These are phyloP conservation scores for Noctua comes DNA, from an alignment of 2,888 invertebrate species.

Conservation along the genomic window DNA sequence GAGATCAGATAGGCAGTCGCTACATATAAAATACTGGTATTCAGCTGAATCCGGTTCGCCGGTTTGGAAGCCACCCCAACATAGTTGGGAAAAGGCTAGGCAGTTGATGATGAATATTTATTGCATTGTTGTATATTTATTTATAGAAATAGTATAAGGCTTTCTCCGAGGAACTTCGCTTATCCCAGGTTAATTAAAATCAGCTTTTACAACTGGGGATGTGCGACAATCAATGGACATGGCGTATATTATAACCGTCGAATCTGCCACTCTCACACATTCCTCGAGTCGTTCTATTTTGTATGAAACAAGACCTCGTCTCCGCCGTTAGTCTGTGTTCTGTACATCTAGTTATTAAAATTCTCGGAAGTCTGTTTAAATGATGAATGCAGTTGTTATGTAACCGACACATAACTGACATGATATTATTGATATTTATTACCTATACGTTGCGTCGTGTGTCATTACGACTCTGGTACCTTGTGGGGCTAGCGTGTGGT, in stretches of 20 bases:
- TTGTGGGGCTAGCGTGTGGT: slow-evolving; percentile 51
- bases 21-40: too few species aligned
- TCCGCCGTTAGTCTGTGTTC: background rate
- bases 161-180: background rate
- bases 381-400: slow-evolving; percentile 10
- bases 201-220: background rate
- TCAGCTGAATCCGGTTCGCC: too few species aligned
- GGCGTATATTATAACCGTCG: background rate
- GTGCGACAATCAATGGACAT: background rate
- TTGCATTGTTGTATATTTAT: background rate
- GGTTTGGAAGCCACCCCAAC: too few species aligned
- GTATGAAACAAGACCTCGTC: background rate
- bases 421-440: slow-evolving; percentile 1
- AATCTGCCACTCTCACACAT: background rate
- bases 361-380: slow-evolving; percentile 22
- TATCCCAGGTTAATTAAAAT: background rate
- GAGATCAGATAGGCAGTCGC: too few species aligned
- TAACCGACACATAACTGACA: slow-evolving; percentile 16
- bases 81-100: too few species aligned
- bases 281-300: background rate
- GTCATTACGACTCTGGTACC: slow-evolving; percentile 6
- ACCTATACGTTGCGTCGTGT: slow-evolving; percentile 2
- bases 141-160: background rate
- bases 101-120: too few species aligned
- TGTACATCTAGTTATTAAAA: slow-evolving; percentile 1